Evolutionary conservation across 2,888 invertebrate species (phyloP).

Genomic region (Drosophila hawaiiensis): DNA sequence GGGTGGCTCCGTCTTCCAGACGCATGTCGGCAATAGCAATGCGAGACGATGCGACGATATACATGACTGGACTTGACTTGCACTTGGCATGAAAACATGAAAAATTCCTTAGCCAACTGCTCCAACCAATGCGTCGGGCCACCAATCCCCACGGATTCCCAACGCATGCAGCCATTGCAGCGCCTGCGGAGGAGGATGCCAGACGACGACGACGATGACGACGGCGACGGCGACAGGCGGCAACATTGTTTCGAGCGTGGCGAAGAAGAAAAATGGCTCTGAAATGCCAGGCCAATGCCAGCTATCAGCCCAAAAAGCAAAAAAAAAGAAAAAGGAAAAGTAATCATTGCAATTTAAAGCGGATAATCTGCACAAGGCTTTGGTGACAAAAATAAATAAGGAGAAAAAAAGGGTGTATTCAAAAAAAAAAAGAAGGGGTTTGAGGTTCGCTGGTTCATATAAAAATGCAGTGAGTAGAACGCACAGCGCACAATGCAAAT

Average conservation of each 20-base stretch:
- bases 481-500: constrained; percentile 70
- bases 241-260: constrained; percentile 77
- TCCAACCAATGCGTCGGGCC: constrained; percentile 23
- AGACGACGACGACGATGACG: constrained; percentile 45
- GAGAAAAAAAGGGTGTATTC: constrained; percentile 30
- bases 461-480: constrained; percentile 63
- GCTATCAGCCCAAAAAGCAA: constrained; percentile 37
- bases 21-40: constrained; percentile 68
- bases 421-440: constrained; percentile 56
- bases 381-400: constrained; percentile 57
- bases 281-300: constrained; percentile 69
- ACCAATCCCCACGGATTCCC: constrained; percentile 33
- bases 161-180: constrained; percentile 32
- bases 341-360: constrained; percentile 84
- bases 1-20: constrained; percentile 44
- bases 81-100: constrained; percentile 82
- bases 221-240: constrained; percentile 43
- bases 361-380: constrained; percentile 80
- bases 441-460: constrained; percentile 42
- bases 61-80: constrained; percentile 82
- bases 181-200: constrained; percentile 24
- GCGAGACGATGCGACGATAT: constrained; percentile 74
- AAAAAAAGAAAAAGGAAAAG: constrained; percentile 49
- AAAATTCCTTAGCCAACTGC: constrained; percentile 76
- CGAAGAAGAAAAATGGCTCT: constrained; percentile 80